Percentiles rank a stretch among this genome's conserved stretches.
phyloP scores from a whole-genome alignment of 2,888 invertebrate genomes.

The Cephus nigrinus region DNA sequence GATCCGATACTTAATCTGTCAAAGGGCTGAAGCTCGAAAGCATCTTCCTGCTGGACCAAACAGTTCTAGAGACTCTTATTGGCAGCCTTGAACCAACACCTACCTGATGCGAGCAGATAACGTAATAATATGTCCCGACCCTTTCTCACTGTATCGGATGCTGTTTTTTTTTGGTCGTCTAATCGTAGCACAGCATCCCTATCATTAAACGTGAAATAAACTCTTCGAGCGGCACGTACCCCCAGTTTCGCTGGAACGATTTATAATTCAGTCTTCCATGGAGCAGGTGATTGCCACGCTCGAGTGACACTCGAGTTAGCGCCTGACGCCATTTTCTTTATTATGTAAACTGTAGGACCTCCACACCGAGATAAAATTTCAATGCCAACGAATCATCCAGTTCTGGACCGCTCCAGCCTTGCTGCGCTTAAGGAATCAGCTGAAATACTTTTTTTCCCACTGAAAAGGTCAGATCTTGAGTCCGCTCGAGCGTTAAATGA shows the following conservation, averaged over 20 bases:
- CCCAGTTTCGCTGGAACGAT: slow-evolving; percentile 61
- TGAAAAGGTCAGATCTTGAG: slow-evolving; percentile 30
- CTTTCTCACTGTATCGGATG: slow-evolving; percentile 6
- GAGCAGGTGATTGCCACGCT: slow-evolving; percentile 58
- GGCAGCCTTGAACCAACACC: slow-evolving; percentile 21
- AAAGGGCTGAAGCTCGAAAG: not conserved
- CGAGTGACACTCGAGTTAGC: slow-evolving; percentile 34
- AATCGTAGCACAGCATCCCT: not conserved
- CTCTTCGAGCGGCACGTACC: slow-evolving; percentile 47
- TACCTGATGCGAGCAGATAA: slow-evolving; percentile 36
- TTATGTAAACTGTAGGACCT: not conserved
- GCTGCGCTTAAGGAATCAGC: not conserved
- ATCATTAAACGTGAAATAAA: not conserved
- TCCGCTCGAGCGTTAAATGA: slow-evolving; percentile 55
- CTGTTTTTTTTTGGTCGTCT: not conserved
- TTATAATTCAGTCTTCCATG: slow-evolving; percentile 63
- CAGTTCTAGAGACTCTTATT: not conserved
- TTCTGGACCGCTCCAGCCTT: not conserved
- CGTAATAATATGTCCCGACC: slow-evolving; percentile 27
- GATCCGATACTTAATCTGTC: slow-evolving; percentile 9
- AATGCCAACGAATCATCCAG: not conserved
- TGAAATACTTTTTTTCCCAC: slow-evolving; percentile 6
- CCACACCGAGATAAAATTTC: not conserved
- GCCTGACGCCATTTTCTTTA: not conserved
- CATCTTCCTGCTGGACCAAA: not conserved